Percentiles rank a stretch among this genome's conserved stretches.
Evolutionary conservation across 2,113 vertebrate genomes (phyloP).

Genomic region (Ciconia stormi): DNA sequence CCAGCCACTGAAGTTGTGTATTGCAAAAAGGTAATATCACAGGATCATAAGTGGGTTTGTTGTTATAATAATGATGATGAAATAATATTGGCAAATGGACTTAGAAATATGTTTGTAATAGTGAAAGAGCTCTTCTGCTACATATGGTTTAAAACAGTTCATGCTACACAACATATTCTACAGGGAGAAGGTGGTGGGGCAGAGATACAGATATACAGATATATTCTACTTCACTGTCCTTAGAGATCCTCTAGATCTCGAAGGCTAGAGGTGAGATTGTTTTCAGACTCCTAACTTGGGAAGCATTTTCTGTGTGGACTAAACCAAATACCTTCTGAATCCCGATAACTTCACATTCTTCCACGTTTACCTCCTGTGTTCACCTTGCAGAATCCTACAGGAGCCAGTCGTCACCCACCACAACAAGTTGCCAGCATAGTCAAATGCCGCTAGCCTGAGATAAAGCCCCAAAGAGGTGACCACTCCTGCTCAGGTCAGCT

Average conservation of each 20-base stretch:
- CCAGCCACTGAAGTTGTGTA: not conserved
- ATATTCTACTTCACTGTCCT: not conserved
- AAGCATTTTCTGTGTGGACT: not conserved
- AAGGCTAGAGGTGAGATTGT: not conserved
- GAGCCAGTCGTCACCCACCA: not conserved
- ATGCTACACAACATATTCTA: not conserved
- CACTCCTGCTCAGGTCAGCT: not conserved
- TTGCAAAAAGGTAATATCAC: not conserved
- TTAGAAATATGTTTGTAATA: not conserved
- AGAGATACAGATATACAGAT: not conserved
- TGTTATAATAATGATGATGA: not conserved
- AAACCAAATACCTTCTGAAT: not conserved
- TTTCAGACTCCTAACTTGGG: not conserved
- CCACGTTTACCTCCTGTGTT: not conserved
- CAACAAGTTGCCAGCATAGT: accelerated
- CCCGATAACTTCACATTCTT: not conserved
- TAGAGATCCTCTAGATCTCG: not conserved
- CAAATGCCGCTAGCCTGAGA: not conserved
- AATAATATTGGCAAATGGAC: not conserved
- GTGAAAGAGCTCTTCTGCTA: not conserved
- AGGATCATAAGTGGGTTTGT: not conserved
- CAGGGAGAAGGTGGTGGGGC: not conserved
- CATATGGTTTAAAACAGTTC: not conserved
- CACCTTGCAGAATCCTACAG: not conserved
- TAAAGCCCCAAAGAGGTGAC: not conserved